Evolutionary conservation across 64 coral and sea anemone genomes (phyloP), one percentile per base, ranked within the genome.

Genomic region (Dendronephthya gigantea): DNA sequence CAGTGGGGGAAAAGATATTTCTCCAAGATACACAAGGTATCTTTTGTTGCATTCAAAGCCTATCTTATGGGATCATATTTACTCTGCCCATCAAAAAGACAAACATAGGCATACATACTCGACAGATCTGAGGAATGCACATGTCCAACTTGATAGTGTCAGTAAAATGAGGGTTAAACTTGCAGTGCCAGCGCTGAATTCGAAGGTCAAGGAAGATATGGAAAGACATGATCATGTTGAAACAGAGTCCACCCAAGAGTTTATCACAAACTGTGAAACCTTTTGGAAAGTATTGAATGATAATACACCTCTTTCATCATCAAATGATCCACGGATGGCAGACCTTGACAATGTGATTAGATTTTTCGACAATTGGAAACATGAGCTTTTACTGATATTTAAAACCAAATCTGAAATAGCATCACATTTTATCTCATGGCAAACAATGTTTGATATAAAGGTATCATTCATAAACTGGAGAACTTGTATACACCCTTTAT

Each of bases 361-460:
- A 9, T 79, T 79, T 79, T 79, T 79, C 22, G 37, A 8, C 11
- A 79, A 79, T 79, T 79, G 72, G 72, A 79, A 79, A 35, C 9
- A 79, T 79, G 72, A 79, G 22, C 17, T 79, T 9, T 19, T 28
- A 13, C 30, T 35, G n/a, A 74, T 25, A 74, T 74, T 2, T 74
- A 74, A 35, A 12, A 74, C n/a, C 29, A 79, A 79, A 79, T 1
- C 72, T 39, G 72, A 79, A 9, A 79, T 33, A 79, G 34, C 72
- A 79, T 62, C 17, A 33, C 30, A 79, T 79, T 79, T 79, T 34
- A 79, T 79, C n/a, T 28, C 72, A 12, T 79, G 72, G 72, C 72
- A 79, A 79, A 79, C 72, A 79, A 33, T 79, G n/a, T 79, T 79
- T 79, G 72, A 79, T 79, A 35, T 79, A 34, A 29, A 79, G 72